Percentiles rank a stretch among this genome's conserved stretches.
Evolutionary conservation across 2,113 vertebrate genomes (phyloP).

Genomic region (Phoxinus phoxinus): DNA sequence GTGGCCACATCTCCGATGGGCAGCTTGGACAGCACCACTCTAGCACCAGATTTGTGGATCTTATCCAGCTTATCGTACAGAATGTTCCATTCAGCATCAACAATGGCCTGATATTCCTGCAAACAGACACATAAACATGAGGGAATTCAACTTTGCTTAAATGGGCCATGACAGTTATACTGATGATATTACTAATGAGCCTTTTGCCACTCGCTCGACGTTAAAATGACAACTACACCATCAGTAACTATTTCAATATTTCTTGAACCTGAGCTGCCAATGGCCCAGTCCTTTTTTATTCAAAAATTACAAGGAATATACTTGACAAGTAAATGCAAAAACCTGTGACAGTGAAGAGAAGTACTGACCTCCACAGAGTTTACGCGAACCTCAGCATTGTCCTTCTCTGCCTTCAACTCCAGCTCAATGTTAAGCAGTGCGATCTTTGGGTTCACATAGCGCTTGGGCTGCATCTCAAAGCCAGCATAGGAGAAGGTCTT

Average conservation of each 20-base stretch:
- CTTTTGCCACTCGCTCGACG: not conserved
- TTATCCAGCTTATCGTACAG: conserved; percentile 96
- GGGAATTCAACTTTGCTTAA: not conserved
- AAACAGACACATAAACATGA: conserved; percentile 4
- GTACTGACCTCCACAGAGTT: conserved; percentile 86
- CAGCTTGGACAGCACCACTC: conserved; percentile 93
- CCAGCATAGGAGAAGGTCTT: conserved; percentile 98
- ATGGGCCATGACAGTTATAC: not conserved
- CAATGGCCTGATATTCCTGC: conserved; percentile 97
- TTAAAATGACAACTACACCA: not conserved
- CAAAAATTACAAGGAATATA: not conserved
- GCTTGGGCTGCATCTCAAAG: conserved; percentile 98
- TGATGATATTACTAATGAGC: too few species aligned
- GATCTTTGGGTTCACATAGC: conserved; percentile 87
- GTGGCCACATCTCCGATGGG: conserved; percentile 97
- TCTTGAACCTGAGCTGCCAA: too few species aligned
- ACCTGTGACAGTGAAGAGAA: not conserved
- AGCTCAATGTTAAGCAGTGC: conserved; percentile 94
- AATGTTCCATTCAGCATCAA: conserved; percentile 98
- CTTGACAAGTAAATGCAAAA: not conserved
- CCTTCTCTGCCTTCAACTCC: conserved; percentile 97
- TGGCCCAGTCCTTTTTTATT: not conserved
- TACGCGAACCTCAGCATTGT: conserved; percentile 94
- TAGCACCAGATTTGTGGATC: conserved; percentile 90
- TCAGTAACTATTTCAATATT: not conserved